Evolutionary conservation across 2,888 invertebrate genomes (phyloP), one percentile per base, ranked within the genome.

Genomic region (Amblyteles armatorius): DNA sequence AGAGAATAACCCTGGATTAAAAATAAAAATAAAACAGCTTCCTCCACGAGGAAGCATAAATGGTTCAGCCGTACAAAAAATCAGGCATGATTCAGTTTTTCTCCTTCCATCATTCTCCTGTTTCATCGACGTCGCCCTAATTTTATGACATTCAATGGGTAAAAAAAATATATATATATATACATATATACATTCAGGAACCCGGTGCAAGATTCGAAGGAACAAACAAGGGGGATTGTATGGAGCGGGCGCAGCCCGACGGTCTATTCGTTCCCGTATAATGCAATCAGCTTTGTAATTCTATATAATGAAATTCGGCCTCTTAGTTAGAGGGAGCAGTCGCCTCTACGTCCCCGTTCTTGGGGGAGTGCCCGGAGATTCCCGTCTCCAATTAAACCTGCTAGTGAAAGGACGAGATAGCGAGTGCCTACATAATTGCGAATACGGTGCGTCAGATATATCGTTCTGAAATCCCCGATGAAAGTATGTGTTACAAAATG

Each of bases 201-300:
- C 3, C 55, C 16, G 13, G 1, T 40, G 36, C n/a, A 19, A 67
- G 22, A 6, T 19, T 19, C 67, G 36, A 29, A 44, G 67, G 36
- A 29, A 73, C 33, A 60, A 73, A 13, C 40, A 44, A 16, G 60
- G 11, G 33, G 16, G 36, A 40, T 40, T 40, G 36, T n/a, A 40
- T 67, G 40, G 19, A 40, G 19, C 67, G 67, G 36, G 36, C 67
- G 26, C 7, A 33, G 40, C 29, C 48, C 55, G 36, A 68, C 55
- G 52, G 57, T 73, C 68, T 55, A 79, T 79, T 78, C 81, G 73
- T 84, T 71, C 55, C 57, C 60, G 74, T 65, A 65, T 71, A 82
- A 79, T 65, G 69, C 55, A 82, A 84, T 84, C 78, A 84, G 72
- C 73, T 50, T 65, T 79, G 84, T 84, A 82, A 84, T 84, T 84